Base-by-base conservation (phyloP, 1,140 invertebrate genomes). In the Hydropsyche tenuis region DNA sequence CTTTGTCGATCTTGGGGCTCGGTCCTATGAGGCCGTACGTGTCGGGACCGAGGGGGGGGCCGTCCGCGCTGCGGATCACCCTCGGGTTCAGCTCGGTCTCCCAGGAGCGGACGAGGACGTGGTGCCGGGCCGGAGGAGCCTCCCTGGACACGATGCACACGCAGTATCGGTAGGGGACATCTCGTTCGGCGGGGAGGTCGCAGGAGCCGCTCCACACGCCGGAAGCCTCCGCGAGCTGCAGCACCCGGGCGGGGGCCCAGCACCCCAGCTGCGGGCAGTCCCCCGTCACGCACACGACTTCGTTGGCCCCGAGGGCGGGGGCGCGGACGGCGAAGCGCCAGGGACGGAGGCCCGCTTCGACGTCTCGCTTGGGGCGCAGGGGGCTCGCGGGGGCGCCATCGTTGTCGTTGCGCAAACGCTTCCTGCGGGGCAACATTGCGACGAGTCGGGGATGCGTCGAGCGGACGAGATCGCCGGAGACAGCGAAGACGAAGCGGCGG, bases 51-150 rank as follows among this genome's bases (percentile, higher is more conserved):
- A 37, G 46, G 78, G 75, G 23, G 72, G 27, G 3, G 78, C 79
- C 63, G 64, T 80, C 74, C 80, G 78, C 48, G 79, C n/a, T n/a
- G n/a, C 3, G 80, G 16, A 88, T 84, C 62, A 79, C 73, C 66
- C 94, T 84, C 43, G 94, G 91, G 66, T 85, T 83, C 70, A 94
- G 84, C 79, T 93, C 90, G 7, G 94, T 93, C 83, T 97, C 95
- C 95, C 94, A 96, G 76, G 86, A 87, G 16, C 92, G 87, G 14
- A 96, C 89, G 56, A 94, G 86, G 6, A 92, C 79, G 74, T 88
- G 84, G 87, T 60, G 56, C 1, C 11, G 20, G 5, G 12, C 23
- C 23, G 22, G n/a, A 1, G 48, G 84, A 74, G 87, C 82, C 75
- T 88, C 85, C 78, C 84, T 85, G 75, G 83, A 80, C 11, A 89